Percentiles rank a stretch among this genome's conserved stretches.
Conservation (phyloP, 2,113 vertebrate species). For the Tympanuchus pallidicinctus region DNA sequence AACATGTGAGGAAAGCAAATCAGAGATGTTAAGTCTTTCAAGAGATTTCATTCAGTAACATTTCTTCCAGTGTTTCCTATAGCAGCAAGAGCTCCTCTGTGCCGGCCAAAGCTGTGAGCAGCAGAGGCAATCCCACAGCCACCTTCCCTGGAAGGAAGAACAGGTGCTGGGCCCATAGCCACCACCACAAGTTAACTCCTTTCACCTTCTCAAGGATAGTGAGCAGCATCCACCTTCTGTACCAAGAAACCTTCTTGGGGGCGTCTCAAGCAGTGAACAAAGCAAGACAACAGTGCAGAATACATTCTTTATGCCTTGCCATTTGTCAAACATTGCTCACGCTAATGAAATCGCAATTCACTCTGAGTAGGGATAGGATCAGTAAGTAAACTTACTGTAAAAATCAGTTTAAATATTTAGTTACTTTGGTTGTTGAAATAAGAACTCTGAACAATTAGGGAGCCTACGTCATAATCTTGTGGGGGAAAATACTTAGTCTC, state of each 20-base stretch:
- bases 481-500: slow-evolving; percentile 13
- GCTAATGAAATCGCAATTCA: slow-evolving; percentile 21
- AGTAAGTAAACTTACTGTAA: slow-evolving; percentile 31
- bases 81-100: neutral
- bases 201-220: neutral
- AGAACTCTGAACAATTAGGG: slow-evolving; percentile 37
- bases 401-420: slow-evolving; percentile 64
- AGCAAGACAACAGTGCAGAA: neutral
- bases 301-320: neutral
- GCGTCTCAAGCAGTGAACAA: neutral
- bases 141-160: fast-evolving
- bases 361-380: neutral
- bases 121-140: neutral
- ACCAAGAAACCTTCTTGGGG: neutral
- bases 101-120: neutral
- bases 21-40: neutral
- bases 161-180: neutral
- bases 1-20: slow-evolving; percentile 10
- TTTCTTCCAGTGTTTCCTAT: neutral
- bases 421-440: slow-evolving; percentile 55
- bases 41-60: neutral
- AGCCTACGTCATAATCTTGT: neutral
- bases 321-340: neutral
- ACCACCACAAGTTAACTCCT: neutral
- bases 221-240: neutral